A percentile compares a stretch with the other conserved stretches of the same genome.
Evolutionary conservation across 1,140 invertebrate genomes (phyloP).

Genomic region (Zaprionus kolodkinae): DNA sequence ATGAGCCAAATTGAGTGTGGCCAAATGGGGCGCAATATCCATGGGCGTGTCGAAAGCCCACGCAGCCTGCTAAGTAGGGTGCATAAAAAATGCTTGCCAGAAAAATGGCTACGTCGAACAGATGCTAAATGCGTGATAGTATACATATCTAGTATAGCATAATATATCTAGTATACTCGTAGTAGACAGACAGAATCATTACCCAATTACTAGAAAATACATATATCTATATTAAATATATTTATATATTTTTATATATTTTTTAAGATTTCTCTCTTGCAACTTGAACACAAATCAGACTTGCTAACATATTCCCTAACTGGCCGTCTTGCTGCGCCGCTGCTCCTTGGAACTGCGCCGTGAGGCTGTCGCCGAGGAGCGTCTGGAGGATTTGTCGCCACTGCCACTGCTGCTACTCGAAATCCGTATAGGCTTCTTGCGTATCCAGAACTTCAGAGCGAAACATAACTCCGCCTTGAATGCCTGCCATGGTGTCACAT

Average conservation of each 20-base stretch:
- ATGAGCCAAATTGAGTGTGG: constrained; percentile 62
- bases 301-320: constrained; percentile 27
- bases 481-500: constrained; percentile 88
- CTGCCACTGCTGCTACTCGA: constrained; percentile 60
- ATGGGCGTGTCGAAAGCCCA: constrained; percentile 40
- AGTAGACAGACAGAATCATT: constrained; percentile 19
- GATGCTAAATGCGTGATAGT: constrained; percentile 13
- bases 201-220: constrained; percentile 5
- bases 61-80: constrained; percentile 46
- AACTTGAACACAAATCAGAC: constrained; percentile 16
- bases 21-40: constrained; percentile 51
- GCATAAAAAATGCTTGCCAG: constrained; percentile 18
- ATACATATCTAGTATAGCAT: constrained; percentile 19
- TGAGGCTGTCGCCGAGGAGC: constrained; percentile 69
- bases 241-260: constrained; percentile 6
- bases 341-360: constrained; percentile 72
- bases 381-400: constrained; percentile 73
- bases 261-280: constrained; percentile 14
- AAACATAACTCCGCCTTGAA: constrained; percentile 88
- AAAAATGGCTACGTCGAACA: neutral
- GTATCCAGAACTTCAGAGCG: constrained; percentile 87
- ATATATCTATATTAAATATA: neutral
- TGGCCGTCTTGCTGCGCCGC: constrained; percentile 64
- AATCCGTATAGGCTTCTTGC: constrained; percentile 87
- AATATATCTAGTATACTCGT: too few species aligned